phyloP scores from a whole-genome alignment of 2,888 invertebrate genomes.

The Rhynchonema sp. region DNA sequence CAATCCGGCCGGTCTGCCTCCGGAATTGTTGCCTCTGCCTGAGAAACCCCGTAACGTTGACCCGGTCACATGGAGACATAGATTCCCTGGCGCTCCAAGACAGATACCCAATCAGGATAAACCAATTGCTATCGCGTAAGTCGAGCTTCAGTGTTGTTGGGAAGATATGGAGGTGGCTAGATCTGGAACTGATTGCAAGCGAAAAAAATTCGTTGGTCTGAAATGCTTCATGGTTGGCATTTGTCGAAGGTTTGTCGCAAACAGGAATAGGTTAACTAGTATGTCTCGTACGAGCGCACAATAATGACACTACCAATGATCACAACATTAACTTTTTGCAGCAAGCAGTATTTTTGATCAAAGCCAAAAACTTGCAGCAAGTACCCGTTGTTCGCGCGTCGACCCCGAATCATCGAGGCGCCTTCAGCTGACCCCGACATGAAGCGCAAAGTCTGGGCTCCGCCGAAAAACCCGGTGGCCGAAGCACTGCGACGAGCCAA shows the following conservation, averaged over 20 bases:
- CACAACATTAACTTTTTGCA: no score
- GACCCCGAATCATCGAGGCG: not conserved
- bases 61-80: not conserved
- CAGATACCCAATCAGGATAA: not conserved
- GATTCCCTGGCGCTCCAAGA: not conserved
- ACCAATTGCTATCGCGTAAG: not conserved
- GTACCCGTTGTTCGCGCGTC: not conserved
- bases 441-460: not conserved
- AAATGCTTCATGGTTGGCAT: no score
- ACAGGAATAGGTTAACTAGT: no score
- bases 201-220: no score
- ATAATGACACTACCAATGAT: no score
- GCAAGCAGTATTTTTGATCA: no score
- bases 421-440: not conserved
- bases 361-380: not conserved
- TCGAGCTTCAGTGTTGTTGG: no score
- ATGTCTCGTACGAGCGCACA: no score
- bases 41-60: not conserved
- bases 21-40: not conserved
- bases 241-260: no score
- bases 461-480: not conserved
- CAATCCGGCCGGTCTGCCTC: slow-evolving; percentile 1
- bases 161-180: no score
- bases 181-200: no score
- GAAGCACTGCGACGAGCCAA: not conserved